Evolutionary conservation across 2,113 vertebrate species (phyloP), one percentile per base, ranked within the genome.

Genomic region (Dipodomys spectabilis): DNA sequence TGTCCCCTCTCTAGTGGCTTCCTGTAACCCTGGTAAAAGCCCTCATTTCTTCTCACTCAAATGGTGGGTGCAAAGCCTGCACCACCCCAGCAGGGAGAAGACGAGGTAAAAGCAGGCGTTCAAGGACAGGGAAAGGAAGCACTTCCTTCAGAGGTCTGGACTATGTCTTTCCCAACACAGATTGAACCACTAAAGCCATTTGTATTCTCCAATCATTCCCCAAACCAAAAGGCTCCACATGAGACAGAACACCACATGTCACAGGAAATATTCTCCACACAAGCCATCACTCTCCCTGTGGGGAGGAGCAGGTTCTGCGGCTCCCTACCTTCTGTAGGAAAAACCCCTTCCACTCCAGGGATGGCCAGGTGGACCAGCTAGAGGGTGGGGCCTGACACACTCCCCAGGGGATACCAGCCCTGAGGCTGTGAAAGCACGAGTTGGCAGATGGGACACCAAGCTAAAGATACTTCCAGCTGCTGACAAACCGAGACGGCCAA

Each of bases 401-500:
- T 10, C 67, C 16, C 75, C 1, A 0, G 1, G 12, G 20, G n/a
- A 68, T 23, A 44, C 11, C 6, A 1, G 18, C n/a, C n/a, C 35
- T 6, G 16, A 6, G 6, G 19, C 39, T 39, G 39, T 39, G 25
- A 32, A 0, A 19, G 13, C 13, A 39, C 0, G 10, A 1, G n/a
- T 28, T n/a, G 57, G 23, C 44, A 75, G 65, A 35, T 8, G 57
- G 62, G n/a, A 82, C 44, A 57, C 22, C 2, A 5, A 18, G 49
- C 13, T 1, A 0, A 15, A 1, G 27, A 22, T 10, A 20, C 11
- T 0, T 9, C 25, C 32, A 27, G 15, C 32, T 18, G 18, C 16
- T 1, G 7, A 0, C n/a, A 8, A 64, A 0, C 27, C 9, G 6
- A 45, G 13, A 2, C 3, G 6, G 27, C 2, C 2, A 19, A 2